These are phyloP conservation scores for Isichthys henryi DNA, from an alignment of 2,113 vertebrate genomes.

Conservation along the genomic window DNA sequence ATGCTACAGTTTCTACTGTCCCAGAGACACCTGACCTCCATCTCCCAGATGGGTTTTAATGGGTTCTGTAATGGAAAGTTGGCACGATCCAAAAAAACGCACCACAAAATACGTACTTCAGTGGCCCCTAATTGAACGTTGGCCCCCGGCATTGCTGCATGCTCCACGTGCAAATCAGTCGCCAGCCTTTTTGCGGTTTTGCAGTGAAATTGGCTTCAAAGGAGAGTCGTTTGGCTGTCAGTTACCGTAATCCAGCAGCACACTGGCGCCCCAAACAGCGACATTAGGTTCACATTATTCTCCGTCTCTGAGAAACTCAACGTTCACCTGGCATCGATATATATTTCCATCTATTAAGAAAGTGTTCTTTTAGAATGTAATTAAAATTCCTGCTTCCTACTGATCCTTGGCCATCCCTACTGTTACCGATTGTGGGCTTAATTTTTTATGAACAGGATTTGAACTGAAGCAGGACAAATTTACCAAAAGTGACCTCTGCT, in stretches of 20 bases:
- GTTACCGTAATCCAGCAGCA: neutral
- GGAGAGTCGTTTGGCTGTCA: neutral
- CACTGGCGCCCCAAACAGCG: neutral
- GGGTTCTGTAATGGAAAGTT: neutral
- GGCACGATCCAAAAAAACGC: neutral
- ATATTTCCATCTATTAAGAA: slow-evolving; percentile 24
- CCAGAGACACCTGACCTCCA: neutral
- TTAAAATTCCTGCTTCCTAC: slow-evolving; percentile 1
- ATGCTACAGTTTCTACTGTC: neutral
- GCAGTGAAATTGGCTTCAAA: slow-evolving; percentile 25
- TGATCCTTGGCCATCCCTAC: neutral
- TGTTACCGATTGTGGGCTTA: neutral
- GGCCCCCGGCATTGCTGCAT: neutral
- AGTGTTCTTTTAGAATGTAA: slow-evolving; percentile 6
- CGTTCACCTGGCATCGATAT: slow-evolving; percentile 11
- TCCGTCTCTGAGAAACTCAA: neutral
- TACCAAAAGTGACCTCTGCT: neutral
- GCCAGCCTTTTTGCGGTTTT: slow-evolving; percentile 4
- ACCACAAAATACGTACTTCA: neutral
- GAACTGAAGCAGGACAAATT: neutral
- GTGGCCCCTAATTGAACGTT: neutral
- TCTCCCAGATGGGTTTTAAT: neutral
- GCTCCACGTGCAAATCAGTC: neutral
- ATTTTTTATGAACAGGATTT: neutral
- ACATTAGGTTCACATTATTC: slow-evolving; percentile 21